phyloP scores from a whole-genome alignment of 2,888 invertebrate genomes.

The Helicoverpa assulta region DNA sequence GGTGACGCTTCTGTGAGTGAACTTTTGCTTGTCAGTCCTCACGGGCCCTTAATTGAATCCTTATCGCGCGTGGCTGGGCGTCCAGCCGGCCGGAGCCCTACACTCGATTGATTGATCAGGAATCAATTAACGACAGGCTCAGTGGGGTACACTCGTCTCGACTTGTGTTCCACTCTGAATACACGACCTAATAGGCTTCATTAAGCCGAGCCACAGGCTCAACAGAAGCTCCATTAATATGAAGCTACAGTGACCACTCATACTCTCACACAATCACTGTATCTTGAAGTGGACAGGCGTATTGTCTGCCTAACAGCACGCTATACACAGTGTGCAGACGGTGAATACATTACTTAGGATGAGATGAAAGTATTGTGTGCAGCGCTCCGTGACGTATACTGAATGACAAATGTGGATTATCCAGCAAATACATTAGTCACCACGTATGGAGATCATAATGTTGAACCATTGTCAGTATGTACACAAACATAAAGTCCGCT shows the following conservation, averaged over 20 bases:
- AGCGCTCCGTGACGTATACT: background rate
- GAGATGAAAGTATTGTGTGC: no score
- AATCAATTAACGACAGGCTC: conserved; percentile 49
- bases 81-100: conserved; percentile 13
- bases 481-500: background rate
- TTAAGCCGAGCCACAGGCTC: conserved; percentile 1
- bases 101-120: conserved; percentile 51
- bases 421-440: background rate
- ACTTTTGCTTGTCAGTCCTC: no score
- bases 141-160: background rate
- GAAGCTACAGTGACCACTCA: no score
- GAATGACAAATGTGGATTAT: background rate
- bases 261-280: no score
- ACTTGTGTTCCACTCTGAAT: conserved; percentile 10
- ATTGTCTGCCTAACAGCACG: no score
- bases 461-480: background rate
- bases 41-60: conserved; percentile 59
- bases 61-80: conserved; percentile 46
- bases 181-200: conserved; percentile 8
- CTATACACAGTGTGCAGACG: no score
- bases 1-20: background rate
- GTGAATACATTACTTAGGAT: no score
- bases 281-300: background rate
- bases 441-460: background rate
- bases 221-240: background rate